Evolutionary conservation across 92 coral and sea anemone species (phyloP).

Genomic region (Montipora capitata): DNA sequence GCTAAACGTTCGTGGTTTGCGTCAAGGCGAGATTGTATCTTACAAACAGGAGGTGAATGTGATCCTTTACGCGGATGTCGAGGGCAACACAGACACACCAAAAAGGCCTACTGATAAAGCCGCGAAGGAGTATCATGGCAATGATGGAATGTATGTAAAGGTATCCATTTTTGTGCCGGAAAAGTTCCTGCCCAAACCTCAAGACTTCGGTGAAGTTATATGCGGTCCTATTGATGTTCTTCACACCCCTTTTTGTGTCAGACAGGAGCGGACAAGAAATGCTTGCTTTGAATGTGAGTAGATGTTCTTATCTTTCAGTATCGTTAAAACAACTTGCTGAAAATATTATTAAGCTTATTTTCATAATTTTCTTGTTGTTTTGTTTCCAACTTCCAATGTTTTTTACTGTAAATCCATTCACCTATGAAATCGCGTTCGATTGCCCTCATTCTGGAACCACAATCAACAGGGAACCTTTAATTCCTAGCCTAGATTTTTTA

Average conservation of each 20-base stretch:
- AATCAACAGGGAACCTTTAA: too few relatives aligned
- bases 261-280: neutral
- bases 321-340: too few relatives aligned
- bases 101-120: constrained; percentile 36
- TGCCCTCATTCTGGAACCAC: too few relatives aligned
- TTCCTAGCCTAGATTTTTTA: too few relatives aligned
- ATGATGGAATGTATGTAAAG: constrained; percentile 11
- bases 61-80: constrained; percentile 60
- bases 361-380: too few relatives aligned
- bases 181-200: constrained; percentile 34
- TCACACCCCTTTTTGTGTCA: constrained; percentile 3
- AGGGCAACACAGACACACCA: neutral
- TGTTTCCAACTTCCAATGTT: too few relatives aligned
- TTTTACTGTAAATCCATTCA: too few relatives aligned
- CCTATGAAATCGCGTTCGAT: too few relatives aligned
- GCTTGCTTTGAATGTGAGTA: neutral
- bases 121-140: constrained; percentile 15
- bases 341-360: too few relatives aligned
- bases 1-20: constrained; percentile 41
- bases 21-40: constrained; percentile 76
- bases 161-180: constrained; percentile 72
- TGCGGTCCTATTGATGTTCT: neutral
- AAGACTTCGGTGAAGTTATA: neutral
- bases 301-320: too few relatives aligned
- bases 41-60: constrained; percentile 73